These are phyloP conservation scores for Glandiceps talaboti DNA, from an alignment of 53 echinoderm and acorn worm genomes.

Conservation along the genomic window DNA sequence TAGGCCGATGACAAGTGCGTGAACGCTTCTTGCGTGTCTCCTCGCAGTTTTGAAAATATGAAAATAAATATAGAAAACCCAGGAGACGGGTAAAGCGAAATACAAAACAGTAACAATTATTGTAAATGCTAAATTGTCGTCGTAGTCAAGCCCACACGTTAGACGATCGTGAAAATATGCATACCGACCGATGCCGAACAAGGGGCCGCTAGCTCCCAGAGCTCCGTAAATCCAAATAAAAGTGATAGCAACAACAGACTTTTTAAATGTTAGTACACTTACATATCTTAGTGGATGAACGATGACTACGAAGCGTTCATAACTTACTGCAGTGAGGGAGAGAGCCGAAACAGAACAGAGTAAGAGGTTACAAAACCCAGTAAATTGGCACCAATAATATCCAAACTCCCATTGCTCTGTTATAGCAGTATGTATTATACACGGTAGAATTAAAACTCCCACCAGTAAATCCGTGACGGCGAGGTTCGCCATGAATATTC, in stretches of 20 bases:
- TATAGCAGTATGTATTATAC: background rate
- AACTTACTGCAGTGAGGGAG: conserved; percentile 17
- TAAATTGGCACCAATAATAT: conserved; percentile 2
- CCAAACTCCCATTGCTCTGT: background rate
- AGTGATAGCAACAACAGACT: background rate
- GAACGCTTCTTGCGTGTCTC: conserved; percentile 16
- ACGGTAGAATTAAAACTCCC: conserved; percentile 12
- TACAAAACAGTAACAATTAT: conserved; percentile 1
- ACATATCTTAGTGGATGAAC: conserved; percentile 15
- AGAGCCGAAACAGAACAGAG: conserved; percentile 5
- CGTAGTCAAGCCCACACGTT: conserved; percentile 14
- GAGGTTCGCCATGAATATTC: conserved; percentile 14
- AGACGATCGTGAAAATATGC: conserved; percentile 5
- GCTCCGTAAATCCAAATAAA: conserved; percentile 11
- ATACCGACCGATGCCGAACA: conserved; percentile 10
- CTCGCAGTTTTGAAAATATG: conserved; percentile 13
- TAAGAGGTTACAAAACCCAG: conserved; percentile 7
- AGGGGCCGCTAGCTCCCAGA: conserved; percentile 3
- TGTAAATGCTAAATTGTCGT: background rate
- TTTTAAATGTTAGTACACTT: conserved; percentile 4
- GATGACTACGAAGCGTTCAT: conserved; percentile 25
- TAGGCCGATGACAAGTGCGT: conserved; percentile 19
- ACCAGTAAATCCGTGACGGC: conserved; percentile 9
- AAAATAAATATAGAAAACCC: conserved; percentile 13
- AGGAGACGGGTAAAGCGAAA: background rate